These are phyloP conservation scores for Dallia pectoralis DNA, from an alignment of 2,797 vertebrate genomes.

Conservation along the genomic window DNA sequence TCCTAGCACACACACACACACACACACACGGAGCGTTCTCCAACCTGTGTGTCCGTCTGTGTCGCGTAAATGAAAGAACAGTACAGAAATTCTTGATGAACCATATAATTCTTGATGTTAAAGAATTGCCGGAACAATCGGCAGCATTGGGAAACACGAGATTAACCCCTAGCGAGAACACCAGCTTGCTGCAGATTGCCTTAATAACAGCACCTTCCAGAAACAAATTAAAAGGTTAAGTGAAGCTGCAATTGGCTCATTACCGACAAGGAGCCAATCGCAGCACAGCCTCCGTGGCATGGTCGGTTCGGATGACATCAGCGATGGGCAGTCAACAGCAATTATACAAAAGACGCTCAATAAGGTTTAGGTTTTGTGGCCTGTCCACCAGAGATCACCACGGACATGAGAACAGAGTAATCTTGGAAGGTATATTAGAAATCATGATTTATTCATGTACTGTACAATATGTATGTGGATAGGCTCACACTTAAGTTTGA, in stretches of 20 bases:
- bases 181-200: too few species aligned
- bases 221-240: conserved; percentile 52
- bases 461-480: background rate
- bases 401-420: background rate
- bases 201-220: conserved; percentile 42
- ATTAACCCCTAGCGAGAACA: too few species aligned
- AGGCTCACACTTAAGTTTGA: conserved; percentile 22
- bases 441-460: background rate
- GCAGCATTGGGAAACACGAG: too few species aligned
- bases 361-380: background rate
- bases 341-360: background rate
- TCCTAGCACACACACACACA: conserved; percentile 49
- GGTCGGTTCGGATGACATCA: conserved; percentile 32
- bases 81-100: too few species aligned
- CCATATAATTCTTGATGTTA: background rate
- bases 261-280: conserved; percentile 40
- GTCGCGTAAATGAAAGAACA: too few species aligned
- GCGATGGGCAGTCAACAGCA: background rate
- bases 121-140: too few species aligned
- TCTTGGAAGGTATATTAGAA: background rate
- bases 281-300: background rate
- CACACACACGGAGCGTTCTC: conserved; percentile 22
- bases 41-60: too few species aligned
- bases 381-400: background rate
- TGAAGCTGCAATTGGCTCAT: conserved; percentile 40